Conservation (phyloP, 2,113 vertebrate genomes). For the Brachyhypopomus occidentalis region DNA sequence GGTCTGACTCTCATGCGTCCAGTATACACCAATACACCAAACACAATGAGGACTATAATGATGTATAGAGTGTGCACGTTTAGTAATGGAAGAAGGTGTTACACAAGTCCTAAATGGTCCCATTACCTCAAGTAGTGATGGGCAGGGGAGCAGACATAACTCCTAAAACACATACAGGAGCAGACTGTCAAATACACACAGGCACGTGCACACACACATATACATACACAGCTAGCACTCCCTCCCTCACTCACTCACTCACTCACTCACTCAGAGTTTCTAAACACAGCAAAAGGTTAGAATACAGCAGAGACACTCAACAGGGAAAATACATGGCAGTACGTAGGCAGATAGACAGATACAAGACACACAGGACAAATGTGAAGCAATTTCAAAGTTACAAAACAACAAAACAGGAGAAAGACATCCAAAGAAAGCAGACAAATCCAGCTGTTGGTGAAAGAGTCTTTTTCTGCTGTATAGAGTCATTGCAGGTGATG, state of each 20-base stretch:
- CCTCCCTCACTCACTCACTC: not conserved
- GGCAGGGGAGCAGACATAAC: constrained; percentile 79
- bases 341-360: constrained; percentile 36
- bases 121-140: constrained; percentile 78
- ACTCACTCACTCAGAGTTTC: constrained; percentile 36
- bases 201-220: constrained; percentile 51
- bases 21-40: constrained; percentile 35
- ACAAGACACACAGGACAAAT: constrained; percentile 42
- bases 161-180: constrained; percentile 77
- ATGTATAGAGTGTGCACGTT: constrained; percentile 31
- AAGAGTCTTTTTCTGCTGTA: not conserved
- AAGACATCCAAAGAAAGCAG: constrained; percentile 4
- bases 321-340: constrained; percentile 17
- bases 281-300: constrained; percentile 42
- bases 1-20: constrained; percentile 5
- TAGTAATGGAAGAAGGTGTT: constrained; percentile 20
- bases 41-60: constrained; percentile 45
- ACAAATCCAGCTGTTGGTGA: not conserved
- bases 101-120: constrained; percentile 34
- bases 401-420: not conserved
- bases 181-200: constrained; percentile 68
- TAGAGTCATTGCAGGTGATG: not conserved
- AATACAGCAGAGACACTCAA: constrained; percentile 37
- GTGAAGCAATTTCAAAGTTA: not conserved
- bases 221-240: no score